Percentiles rank a stretch among this genome's conserved stretches.
phyloP scores from a whole-genome alignment of 1,140 invertebrate species.

The Mycetomoellerius zeteki region DNA sequence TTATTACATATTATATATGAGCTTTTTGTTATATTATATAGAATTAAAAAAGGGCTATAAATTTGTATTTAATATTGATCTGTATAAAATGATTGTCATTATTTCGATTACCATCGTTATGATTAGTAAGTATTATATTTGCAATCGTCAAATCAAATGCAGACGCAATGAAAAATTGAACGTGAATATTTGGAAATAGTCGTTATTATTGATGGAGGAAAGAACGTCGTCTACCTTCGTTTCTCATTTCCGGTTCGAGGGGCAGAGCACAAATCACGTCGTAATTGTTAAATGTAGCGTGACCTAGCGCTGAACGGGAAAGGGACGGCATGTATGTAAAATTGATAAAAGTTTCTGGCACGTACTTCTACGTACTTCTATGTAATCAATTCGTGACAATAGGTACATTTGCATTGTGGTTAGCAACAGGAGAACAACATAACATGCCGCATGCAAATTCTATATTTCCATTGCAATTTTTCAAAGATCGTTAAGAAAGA shows the following conservation, averaged over 20 bases:
- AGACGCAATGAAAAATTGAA: conserved; percentile 19
- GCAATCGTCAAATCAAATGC: neutral
- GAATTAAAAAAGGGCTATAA: neutral
- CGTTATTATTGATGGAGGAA: conserved; percentile 72
- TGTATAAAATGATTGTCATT: neutral
- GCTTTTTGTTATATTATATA: neutral
- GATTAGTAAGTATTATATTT: neutral
- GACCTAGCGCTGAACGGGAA: conserved; percentile 67
- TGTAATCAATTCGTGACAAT: conserved; percentile 54
- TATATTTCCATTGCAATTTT: neutral
- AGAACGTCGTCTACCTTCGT: conserved; percentile 74
- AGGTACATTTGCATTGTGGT: conserved; percentile 25
- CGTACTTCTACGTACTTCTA: conserved; percentile 13
- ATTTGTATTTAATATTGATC: neutral
- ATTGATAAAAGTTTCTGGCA: conserved; percentile 75
- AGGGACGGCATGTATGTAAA: conserved; percentile 69
- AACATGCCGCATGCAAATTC: neutral
- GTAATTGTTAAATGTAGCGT: conserved; percentile 82
- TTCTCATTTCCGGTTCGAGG: conserved; percentile 79
- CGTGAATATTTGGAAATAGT: conserved; percentile 61
- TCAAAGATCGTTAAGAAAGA: neutral
- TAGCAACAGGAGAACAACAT: neutral
- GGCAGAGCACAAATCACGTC: conserved; percentile 76
- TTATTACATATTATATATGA: neutral
- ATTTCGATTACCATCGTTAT: neutral